These are phyloP conservation scores for Archaeoteleia sp. DNA, from an alignment of 2,888 invertebrate species.

Conservation along the genomic window DNA sequence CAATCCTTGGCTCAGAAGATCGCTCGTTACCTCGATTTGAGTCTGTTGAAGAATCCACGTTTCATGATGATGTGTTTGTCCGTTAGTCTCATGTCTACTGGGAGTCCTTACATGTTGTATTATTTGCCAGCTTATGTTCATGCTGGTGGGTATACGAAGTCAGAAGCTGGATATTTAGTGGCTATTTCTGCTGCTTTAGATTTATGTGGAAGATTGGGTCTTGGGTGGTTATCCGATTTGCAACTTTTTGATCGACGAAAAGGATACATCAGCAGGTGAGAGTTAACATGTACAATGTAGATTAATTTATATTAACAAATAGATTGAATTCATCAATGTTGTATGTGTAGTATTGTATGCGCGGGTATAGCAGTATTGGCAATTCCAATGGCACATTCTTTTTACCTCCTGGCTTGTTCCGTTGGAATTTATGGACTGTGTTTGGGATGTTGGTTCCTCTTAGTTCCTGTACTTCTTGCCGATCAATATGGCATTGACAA, in stretches of 20 bases:
- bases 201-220: slow-evolving; percentile 82
- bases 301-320: neutral
- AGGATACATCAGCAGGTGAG: slow-evolving; percentile 83
- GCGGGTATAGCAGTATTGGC: slow-evolving; percentile 82
- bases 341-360: slow-evolving; percentile 79
- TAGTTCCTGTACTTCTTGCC: slow-evolving; percentile 84
- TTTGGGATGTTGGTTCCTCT: slow-evolving; percentile 85
- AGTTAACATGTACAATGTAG: neutral
- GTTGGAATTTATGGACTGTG: slow-evolving; percentile 84
- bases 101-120: slow-evolving; percentile 85
- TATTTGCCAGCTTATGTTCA: slow-evolving; percentile 85
- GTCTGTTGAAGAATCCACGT: slow-evolving; percentile 80
- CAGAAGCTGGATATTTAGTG: slow-evolving; percentile 81
- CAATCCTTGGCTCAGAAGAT: slow-evolving; percentile 71
- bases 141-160: slow-evolving; percentile 79
- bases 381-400: slow-evolving; percentile 80
- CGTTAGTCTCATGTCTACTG: slow-evolving; percentile 85
- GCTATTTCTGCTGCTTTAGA: slow-evolving; percentile 85
- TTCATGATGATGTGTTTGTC: slow-evolving; percentile 84
- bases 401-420: slow-evolving; percentile 81
- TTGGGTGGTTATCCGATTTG: slow-evolving; percentile 85
- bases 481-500: slow-evolving; percentile 85
- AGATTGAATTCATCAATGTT: no score
- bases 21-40: slow-evolving; percentile 80
- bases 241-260: slow-evolving; percentile 83